Evolutionary conservation across 2,113 vertebrate genomes (phyloP).

Genomic region (Aptenodytes patagonicus): DNA sequence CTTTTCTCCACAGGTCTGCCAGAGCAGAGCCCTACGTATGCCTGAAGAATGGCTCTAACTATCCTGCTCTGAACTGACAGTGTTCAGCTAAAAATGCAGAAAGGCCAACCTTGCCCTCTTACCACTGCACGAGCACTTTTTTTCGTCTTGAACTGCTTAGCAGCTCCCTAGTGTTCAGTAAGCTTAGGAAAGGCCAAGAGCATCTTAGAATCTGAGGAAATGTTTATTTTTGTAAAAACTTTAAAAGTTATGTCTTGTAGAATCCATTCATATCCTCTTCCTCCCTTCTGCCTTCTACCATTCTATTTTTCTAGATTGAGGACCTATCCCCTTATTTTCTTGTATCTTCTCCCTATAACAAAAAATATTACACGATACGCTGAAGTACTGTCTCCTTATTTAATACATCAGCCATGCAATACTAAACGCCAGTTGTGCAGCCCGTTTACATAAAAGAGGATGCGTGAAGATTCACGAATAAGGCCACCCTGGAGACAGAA

Average conservation of each 20-base stretch:
- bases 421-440: background rate
- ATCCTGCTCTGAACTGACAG: background rate
- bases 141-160: background rate
- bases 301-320: background rate
- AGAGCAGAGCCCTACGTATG: background rate
- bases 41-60: background rate
- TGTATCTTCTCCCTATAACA: background rate
- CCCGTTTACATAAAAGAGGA: background rate
- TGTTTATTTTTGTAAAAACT: background rate
- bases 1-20: background rate
- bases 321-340: background rate
- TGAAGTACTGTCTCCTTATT: background rate
- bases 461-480: background rate
- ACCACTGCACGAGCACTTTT: background rate
- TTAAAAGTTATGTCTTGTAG: background rate
- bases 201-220: background rate
- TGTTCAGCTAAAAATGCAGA: background rate
- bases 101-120: background rate
- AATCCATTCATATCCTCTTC: background rate
- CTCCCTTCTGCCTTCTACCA: background rate
- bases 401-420: background rate
- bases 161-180: background rate
- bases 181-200: background rate
- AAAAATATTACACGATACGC: background rate
- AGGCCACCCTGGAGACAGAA: background rate